Evolutionary conservation across 2,113 vertebrate species (phyloP), one percentile per base, ranked within the genome.

Genomic region (Psittacus erithacus): DNA sequence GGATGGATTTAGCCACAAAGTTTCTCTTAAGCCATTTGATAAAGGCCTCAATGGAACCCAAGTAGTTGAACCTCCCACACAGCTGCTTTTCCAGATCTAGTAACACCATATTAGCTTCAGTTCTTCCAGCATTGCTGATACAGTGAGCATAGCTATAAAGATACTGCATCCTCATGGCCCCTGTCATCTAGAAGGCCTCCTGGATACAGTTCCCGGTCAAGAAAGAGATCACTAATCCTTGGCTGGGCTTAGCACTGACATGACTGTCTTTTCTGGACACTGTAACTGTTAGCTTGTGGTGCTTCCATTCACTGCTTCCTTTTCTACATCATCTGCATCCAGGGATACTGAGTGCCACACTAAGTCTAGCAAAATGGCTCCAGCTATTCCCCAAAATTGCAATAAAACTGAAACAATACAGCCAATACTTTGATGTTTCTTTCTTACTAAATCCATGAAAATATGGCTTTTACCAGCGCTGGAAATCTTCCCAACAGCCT

Each of bases 381-480:
- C 70, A 89, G 80, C 70, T 90, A 53, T 86, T 93, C 46, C 59
- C 47, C 79, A 60, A 93, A 92, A 55, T 10, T 74, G 29, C 68
- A 92, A 63, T 90, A 88, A 93, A 90, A 90, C 53, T 47, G 9
- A 83, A 92, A 81, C 20, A 83, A 75, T 31, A 23, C 41, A 64
- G 92, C 90, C 92, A 90, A 68, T 75, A 64, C 55, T 96, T 94
- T 82, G 79, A 95, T 88, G 70, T 86, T 86, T 94, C 44, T 92
- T 88, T 90, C 78, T 77, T 53, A 65, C 50, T 88, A 81, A 90
- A 92, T 94, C 88, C 31, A 38, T 88, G 47, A 94, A 93, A 96
- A 88, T 35, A 78, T 55, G 82, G 19, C 18, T 86, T 5, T 88
- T 88, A 77, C 31, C 53, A 88, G 68, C 31, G 35, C 46, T 94